A percentile compares a stretch with the other conserved stretches of the same genome.
phyloP scores from a whole-genome alignment of 2,113 vertebrate species.

The Bolborhynchus lineola region DNA sequence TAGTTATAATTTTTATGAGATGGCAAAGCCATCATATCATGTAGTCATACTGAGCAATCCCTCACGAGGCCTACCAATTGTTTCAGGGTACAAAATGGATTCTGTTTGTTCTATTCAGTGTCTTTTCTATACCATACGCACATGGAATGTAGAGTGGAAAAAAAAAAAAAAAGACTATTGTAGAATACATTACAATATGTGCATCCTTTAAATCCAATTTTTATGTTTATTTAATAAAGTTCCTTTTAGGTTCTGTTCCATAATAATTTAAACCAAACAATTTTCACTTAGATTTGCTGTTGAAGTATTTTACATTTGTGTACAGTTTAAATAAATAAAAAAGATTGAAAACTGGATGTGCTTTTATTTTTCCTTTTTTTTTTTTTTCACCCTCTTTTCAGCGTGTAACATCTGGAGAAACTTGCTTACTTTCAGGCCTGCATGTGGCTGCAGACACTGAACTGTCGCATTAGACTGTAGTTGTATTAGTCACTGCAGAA shows the following conservation, averaged over 20 bases:
- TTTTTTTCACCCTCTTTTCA: not conserved
- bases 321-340: slow-evolving; percentile 99
- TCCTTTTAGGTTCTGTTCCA: slow-evolving; percentile 93
- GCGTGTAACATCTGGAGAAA: slow-evolving; percentile 50
- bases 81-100: slow-evolving; percentile 93
- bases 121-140: slow-evolving; percentile 88
- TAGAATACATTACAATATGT: slow-evolving; percentile 76
- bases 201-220: slow-evolving; percentile 78
- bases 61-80: slow-evolving; percentile 86
- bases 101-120: slow-evolving; percentile 87
- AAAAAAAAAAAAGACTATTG: slow-evolving; percentile 43
- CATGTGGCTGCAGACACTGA: slow-evolving; percentile 16
- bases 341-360: slow-evolving; percentile 65
- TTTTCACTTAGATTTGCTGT: slow-evolving; percentile 84
- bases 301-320: slow-evolving; percentile 84
- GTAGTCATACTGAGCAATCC: slow-evolving; percentile 81
- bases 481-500: slow-evolving; percentile 43
- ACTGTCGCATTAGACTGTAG: slow-evolving; percentile 22
- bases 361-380: not conserved
- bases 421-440: slow-evolving; percentile 24
- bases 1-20: slow-evolving; percentile 88
- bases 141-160: slow-evolving; percentile 79
- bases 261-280: slow-evolving; percentile 96
- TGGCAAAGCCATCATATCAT: slow-evolving; percentile 84
- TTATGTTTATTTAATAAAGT: slow-evolving; percentile 98